These are phyloP conservation scores for Leuciscus idus DNA, from an alignment of 2,113 vertebrate species.

Conservation along the genomic window DNA sequence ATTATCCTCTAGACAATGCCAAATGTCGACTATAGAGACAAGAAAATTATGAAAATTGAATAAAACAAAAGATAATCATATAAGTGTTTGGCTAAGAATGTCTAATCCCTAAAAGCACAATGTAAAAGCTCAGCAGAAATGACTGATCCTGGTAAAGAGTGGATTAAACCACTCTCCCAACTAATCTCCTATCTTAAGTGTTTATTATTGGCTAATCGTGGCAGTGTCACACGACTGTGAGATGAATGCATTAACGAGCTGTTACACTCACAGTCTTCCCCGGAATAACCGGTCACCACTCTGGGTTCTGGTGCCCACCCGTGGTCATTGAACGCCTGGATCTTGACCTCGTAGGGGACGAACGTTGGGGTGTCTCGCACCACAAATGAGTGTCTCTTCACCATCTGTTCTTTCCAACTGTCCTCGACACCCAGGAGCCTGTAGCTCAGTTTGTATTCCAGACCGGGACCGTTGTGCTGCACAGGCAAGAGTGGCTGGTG, in stretches of 20 bases:
- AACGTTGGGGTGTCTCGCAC: constrained; percentile 87
- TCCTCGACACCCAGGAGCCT: constrained; percentile 76
- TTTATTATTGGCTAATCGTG: constrained; percentile 16
- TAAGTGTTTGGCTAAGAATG: neutral
- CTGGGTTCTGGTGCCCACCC: constrained; percentile 87
- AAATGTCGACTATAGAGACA: constrained; percentile 70
- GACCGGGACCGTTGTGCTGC: constrained; percentile 88
- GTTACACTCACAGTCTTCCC: constrained; percentile 88
- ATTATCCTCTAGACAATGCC: constrained; percentile 76
- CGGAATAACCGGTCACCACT: constrained; percentile 84
- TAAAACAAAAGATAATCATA: constrained; percentile 12
- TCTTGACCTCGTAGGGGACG: constrained; percentile 89
- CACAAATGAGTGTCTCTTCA: constrained; percentile 81
- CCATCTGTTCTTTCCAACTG: constrained; percentile 83
- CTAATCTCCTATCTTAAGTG: constrained; percentile 31
- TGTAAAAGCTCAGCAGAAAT: constrained; percentile 23
- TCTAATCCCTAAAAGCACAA: constrained; percentile 33
- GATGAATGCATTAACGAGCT: neutral
- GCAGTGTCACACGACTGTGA: neutral
- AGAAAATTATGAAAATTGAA: constrained; percentile 41
- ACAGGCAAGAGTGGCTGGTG: constrained; percentile 82
- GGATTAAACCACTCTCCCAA: constrained; percentile 22
- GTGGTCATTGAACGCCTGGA: constrained; percentile 86
- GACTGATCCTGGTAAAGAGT: constrained; percentile 19
- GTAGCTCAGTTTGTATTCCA: constrained; percentile 93